phyloP scores from a whole-genome alignment of 2,113 vertebrate genomes.

The Chamaetylas fuelleborni region DNA sequence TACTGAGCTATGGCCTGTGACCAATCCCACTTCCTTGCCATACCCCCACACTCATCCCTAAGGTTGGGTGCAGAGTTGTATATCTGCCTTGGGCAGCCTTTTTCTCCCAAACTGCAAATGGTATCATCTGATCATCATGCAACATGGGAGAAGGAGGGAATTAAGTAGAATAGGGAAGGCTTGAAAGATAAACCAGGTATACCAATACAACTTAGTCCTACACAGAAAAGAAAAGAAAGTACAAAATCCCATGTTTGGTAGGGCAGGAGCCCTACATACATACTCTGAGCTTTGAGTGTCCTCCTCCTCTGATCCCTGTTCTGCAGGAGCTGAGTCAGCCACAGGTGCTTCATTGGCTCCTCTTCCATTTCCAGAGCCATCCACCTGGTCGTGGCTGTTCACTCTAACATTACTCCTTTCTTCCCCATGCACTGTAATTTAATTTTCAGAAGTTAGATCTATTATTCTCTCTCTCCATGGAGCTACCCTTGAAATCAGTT shows the following conservation, averaged over 20 bases:
- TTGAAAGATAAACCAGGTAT: neutral
- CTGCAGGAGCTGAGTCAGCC: conserved; percentile 42
- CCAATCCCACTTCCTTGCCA: too few relatives aligned
- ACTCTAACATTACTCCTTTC: conserved; percentile 14
- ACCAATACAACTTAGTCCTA: too few relatives aligned
- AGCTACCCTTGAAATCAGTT: neutral
- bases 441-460: neutral
- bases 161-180: neutral
- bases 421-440: conserved; percentile 51
- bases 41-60: too few relatives aligned
- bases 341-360: conserved; percentile 55
- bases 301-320: conserved; percentile 14
- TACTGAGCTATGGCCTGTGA: too few relatives aligned
- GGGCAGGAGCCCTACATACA: neutral
- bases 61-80: too few relatives aligned
- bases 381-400: conserved; percentile 38
- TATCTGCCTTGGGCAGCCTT: too few relatives aligned
- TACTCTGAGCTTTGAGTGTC: conserved; percentile 53
- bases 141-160: rapidly evolving
- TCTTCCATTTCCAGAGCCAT: conserved; percentile 83
- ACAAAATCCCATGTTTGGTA: neutral
- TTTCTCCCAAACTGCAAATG: neutral
- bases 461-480: too few relatives aligned
- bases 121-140: neutral
- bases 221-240: too few relatives aligned